A percentile compares a stretch with the other conserved stretches of the same genome.
Conservation (phyloP, 2,113 vertebrate species). For the Eulemur rufifrons region DNA sequence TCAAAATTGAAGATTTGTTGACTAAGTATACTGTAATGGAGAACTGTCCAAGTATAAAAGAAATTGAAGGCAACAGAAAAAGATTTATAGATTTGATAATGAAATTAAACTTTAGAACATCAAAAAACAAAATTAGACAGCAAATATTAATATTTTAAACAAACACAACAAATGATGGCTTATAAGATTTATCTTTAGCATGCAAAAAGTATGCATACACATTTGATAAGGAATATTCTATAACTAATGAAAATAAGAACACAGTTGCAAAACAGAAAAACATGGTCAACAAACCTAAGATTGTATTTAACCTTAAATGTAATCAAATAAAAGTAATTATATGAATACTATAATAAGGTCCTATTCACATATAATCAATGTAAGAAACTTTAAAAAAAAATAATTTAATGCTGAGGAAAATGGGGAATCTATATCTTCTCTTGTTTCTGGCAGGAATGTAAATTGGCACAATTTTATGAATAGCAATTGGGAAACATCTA, state of each 20-base stretch:
- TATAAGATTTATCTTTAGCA: neutral
- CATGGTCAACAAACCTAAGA: neutral
- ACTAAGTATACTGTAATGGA: conserved; percentile 7
- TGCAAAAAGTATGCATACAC: neutral
- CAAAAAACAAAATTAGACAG: neutral
- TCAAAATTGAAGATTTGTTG: neutral
- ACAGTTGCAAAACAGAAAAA: conserved; percentile 8
- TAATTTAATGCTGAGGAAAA: conserved; percentile 31
- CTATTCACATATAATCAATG: neutral
- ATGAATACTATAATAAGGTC: neutral
- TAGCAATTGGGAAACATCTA: neutral
- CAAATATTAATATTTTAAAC: conserved; percentile 40
- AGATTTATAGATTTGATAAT: neutral
- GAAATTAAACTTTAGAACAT: neutral
- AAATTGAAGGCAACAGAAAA: neutral
- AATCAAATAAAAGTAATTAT: neutral
- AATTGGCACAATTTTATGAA: conserved; percentile 5
- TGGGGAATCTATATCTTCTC: neutral
- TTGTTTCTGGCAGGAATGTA: neutral
- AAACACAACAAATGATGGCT: neutral
- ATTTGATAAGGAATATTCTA: neutral
- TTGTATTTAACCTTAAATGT: neutral
- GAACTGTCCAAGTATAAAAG: neutral
- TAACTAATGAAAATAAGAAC: conserved; percentile 22
- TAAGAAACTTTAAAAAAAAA: neutral